Evolutionary conservation across 2,113 vertebrate genomes (phyloP), one percentile per base, ranked within the genome.

Genomic region (Protomyctophum bolini): DNA sequence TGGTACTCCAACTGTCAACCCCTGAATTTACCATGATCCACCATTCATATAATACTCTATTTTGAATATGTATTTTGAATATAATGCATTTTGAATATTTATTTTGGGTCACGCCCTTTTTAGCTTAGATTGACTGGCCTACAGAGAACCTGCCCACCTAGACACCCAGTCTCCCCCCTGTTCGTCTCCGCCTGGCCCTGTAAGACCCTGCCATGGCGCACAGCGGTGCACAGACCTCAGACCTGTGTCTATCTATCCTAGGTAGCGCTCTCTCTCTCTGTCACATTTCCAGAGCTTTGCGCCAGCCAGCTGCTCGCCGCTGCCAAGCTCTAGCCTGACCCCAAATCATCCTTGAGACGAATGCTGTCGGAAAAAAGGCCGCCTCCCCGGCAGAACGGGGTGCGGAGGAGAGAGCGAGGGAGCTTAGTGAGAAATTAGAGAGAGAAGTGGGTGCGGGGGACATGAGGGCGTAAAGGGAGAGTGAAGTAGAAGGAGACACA

Each of bases 241-340:
- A 83, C 78, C 79, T 70, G 67, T 67, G 68, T 81, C 84, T 84
- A 74, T 81, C 84, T 84, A 74, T 86, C 80, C 48, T 46, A 66
- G 65, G 75, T 65, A 29, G 63, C 58, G 7, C 59, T 51, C 67
- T 72, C 73, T 33, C 33, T 33, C 33, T 72, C 73, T 70, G 68
- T 72, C 77, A 79, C 66, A 72, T 66, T 63, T 79, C 72, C 73
- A 72, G 57, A 68, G 48, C 63, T 67, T 76, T 74, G 71, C 70
- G 70, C 78, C 83, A 87, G 70, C 78, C 83, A 87, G 82, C 82
- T 86, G 83, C 83, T 86, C 79, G 62, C 63, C 46, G 66, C 82
- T 84, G 59, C 87, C 83, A 86, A 81, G n/a, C n/a, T n/a, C 78
- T 68, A 49, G 46, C 70, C 54, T 55, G 59, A 66, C 79, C 71